phyloP scores from a whole-genome alignment of 2,113 vertebrate genomes.

The Ameiurus melas region DNA sequence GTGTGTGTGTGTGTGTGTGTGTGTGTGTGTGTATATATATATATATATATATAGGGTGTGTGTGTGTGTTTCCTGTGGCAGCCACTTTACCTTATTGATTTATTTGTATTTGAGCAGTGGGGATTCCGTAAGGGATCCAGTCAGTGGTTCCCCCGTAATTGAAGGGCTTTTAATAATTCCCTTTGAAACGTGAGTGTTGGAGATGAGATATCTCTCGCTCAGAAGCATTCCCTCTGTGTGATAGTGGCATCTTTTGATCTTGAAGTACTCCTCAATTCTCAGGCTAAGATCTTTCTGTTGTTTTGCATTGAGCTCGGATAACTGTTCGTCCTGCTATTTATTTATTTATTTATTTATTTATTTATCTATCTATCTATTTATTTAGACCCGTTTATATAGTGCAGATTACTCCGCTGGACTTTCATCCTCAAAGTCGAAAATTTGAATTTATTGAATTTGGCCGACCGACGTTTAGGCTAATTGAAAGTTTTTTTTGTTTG shows the following conservation, averaged over 20 bases:
- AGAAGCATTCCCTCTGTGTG: not conserved
- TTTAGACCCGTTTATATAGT: not conserved
- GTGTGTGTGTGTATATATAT: no score
- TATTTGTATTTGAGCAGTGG: not conserved
- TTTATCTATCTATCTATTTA: not conserved
- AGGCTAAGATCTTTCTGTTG: no score
- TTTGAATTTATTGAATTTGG: not conserved
- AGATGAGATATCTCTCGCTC: not conserved
- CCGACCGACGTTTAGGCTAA: no score
- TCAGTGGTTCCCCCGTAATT: not conserved
- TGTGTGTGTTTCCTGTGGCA: not conserved
- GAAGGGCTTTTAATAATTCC: not conserved
- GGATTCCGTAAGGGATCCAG: not conserved
- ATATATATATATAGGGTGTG: no score
- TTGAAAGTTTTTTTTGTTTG: no score
- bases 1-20: no score
- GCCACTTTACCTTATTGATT: constrained; percentile 5
- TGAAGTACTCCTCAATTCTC: not conserved
- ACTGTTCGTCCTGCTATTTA: not conserved
- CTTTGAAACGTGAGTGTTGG: not conserved
- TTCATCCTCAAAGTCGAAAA: not conserved
- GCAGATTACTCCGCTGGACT: not conserved
- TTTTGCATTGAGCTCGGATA: not conserved
- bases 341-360: not conserved
- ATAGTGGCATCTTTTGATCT: not conserved